Evolutionary conservation across 1,140 invertebrate genomes (phyloP).

Genomic region (Holcopasites calliopsidis): DNA sequence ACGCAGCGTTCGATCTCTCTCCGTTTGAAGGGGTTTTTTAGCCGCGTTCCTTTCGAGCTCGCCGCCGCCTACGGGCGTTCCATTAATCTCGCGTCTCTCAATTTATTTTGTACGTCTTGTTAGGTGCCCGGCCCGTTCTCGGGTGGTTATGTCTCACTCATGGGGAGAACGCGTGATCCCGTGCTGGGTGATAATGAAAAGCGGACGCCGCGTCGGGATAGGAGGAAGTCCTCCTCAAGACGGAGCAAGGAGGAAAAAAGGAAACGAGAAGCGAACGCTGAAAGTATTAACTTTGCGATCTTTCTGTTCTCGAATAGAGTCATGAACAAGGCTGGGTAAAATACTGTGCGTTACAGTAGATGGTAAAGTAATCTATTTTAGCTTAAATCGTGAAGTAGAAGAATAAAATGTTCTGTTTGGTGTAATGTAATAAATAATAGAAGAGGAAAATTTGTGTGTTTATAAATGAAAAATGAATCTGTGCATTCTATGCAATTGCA

Average conservation of each 20-base stretch:
- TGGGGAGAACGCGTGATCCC: slow-evolving; percentile 56
- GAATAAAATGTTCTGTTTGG: no score
- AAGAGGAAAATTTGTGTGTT: no score
- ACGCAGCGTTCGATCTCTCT: slow-evolving; percentile 43
- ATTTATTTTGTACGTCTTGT: slow-evolving; percentile 79
- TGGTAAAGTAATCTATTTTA: no score
- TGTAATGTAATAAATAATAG: no score
- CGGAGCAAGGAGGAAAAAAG: neutral
- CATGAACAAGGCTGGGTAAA: no score
- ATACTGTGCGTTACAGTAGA: no score
- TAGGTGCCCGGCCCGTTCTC: slow-evolving; percentile 67
- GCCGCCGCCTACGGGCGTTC: slow-evolving; percentile 75
- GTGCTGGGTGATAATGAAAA: slow-evolving; percentile 63
- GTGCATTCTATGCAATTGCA: no score
- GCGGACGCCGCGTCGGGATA: slow-evolving; percentile 34
- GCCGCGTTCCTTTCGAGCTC: slow-evolving; percentile 69
- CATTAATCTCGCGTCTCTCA: slow-evolving; percentile 79
- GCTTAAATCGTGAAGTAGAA: no score
- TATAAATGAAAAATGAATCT: no score
- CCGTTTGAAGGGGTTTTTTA: slow-evolving; percentile 67
- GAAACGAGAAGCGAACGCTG: neutral
- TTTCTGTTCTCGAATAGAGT: no score
- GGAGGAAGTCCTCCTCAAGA: slow-evolving; percentile 20
- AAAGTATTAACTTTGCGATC: slow-evolving; percentile 1
- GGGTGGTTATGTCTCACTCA: slow-evolving; percentile 73